These are phyloP conservation scores for Drosophila obscura DNA, from an alignment of 1,140 invertebrate genomes.

Conservation along the genomic window DNA sequence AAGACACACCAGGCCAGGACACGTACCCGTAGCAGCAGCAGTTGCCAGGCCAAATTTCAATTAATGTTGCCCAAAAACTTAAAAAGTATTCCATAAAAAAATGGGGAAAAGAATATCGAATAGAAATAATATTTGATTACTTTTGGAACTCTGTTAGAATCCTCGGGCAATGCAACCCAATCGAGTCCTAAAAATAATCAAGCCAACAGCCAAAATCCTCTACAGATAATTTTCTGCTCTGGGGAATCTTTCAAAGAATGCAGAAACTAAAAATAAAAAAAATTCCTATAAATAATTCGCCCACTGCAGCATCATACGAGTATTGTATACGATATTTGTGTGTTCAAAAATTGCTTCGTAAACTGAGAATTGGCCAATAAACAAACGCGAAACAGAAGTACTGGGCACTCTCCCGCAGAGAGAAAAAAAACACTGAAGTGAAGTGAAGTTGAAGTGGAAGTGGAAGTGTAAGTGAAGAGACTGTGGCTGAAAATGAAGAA, in stretches of 20 bases:
- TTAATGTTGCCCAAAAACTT: slow-evolving; percentile 69
- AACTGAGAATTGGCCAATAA: background rate
- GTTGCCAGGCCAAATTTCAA: slow-evolving; percentile 60
- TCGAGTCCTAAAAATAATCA: too few relatives aligned
- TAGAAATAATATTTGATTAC: too few relatives aligned
- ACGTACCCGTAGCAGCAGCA: slow-evolving; percentile 16
- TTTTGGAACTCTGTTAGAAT: background rate
- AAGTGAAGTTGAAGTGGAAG: slow-evolving; percentile 13
- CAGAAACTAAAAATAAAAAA: too few relatives aligned
- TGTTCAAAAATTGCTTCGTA: too few relatives aligned
- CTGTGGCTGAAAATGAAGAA: slow-evolving; percentile 1
- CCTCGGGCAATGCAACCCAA: background rate
- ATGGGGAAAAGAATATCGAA: too few relatives aligned
- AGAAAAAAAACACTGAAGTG: slow-evolving; percentile 1
- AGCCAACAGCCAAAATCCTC: too few relatives aligned
- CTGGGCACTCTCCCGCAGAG: too few relatives aligned
- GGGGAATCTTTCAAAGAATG: too few relatives aligned
- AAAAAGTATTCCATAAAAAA: slow-evolving; percentile 45
- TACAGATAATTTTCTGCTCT: too few relatives aligned
- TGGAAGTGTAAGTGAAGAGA: slow-evolving; percentile 27
- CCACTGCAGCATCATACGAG: too few relatives aligned
- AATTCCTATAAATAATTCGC: too few relatives aligned
- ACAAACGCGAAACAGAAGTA: background rate
- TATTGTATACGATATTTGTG: too few relatives aligned
- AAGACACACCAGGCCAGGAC: slow-evolving; percentile 57